Base-by-base conservation (phyloP, 1,140 invertebrate genomes). In the Trichogramma pretiosum region DNA sequence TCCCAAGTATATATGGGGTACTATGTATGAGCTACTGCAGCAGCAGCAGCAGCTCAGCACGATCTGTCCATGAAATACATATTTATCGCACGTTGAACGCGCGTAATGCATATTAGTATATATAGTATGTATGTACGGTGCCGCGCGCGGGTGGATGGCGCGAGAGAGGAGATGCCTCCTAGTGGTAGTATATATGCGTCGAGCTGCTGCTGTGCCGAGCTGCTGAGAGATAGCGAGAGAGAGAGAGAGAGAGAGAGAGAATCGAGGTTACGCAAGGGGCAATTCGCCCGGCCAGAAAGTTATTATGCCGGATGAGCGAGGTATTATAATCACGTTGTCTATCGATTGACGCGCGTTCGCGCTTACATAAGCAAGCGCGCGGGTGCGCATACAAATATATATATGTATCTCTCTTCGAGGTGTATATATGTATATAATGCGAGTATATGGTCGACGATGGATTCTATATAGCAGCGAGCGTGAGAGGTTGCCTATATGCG, bases 271-370 rank as follows among this genome's bases (percentile, higher is more conserved):
- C 39, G 39, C 19, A 41, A 41, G 23, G 19, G 28, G 33, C 5
- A 24, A 40, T 23, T n/a, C 5, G 19, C 14, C 23, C 22, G 22
- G 22, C n/a, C 22, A 28, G 39, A 48, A 48, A 38, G 16, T 41
- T 46, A 54, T 60, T 58, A 54, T 48, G 42, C 46, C 34, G 50
- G 53, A 57, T 56, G 45, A 57, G 44, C 43, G 39, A 52, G 53
- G 54, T 60, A 57, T 60, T 59, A 57, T 58, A 61, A 61, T 61
- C 49, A 60, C 55, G 59, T 63, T 64, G 59, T 58, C 53, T 63
- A 65, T 64, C 62, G 63, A 65, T 64, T 63, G 59, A 62, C 54
- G 60, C 56, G 54, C 57, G 48, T 48, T 45, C 33, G 51, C 28
- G 28, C n/a, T n/a, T n/a, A n/a, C n/a, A n/a, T n/a, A n/a, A n/a